These are phyloP conservation scores for Trichonephila clavata DNA, from an alignment of 1,140 invertebrate genomes.

Conservation along the genomic window DNA sequence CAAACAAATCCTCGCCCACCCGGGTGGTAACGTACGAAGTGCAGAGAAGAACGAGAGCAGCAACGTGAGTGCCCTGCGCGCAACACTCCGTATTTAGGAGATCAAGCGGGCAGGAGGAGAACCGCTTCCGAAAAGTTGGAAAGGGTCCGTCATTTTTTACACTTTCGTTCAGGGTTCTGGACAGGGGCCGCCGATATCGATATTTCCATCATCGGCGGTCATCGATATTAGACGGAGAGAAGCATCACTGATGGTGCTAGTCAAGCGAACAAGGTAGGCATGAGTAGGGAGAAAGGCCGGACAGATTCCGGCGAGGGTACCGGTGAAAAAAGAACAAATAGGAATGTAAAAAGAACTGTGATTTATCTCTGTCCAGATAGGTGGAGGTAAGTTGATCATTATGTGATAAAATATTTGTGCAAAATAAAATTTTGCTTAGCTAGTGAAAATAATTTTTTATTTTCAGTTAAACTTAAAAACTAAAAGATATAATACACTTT, in stretches of 20 bases:
- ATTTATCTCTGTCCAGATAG: conserved; percentile 31
- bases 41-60: conserved; percentile 40
- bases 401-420: too few species aligned
- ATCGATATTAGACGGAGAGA: background rate
- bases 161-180: background rate
- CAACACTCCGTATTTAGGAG: conserved; percentile 5
- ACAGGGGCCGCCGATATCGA: background rate
- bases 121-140: conserved; percentile 18
- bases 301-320: conserved; percentile 56
- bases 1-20: conserved; percentile 26
- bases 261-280: conserved; percentile 19
- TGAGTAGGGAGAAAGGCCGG: conserved; percentile 48
- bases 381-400: conserved; percentile 55
- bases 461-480: too few species aligned
- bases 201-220: background rate
- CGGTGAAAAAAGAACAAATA: background rate
- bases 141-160: conserved; percentile 17
- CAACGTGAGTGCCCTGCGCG: conserved; percentile 12
- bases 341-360: conserved; percentile 52
- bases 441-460: too few species aligned
- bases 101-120: conserved; percentile 31
- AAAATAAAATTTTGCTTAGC: too few species aligned
- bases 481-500: too few species aligned
- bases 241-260: conserved; percentile 52
- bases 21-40: conserved; percentile 50